Evolutionary conservation across 2,888 invertebrate species (phyloP).

Genomic region (Callyntrura sp.): DNA sequence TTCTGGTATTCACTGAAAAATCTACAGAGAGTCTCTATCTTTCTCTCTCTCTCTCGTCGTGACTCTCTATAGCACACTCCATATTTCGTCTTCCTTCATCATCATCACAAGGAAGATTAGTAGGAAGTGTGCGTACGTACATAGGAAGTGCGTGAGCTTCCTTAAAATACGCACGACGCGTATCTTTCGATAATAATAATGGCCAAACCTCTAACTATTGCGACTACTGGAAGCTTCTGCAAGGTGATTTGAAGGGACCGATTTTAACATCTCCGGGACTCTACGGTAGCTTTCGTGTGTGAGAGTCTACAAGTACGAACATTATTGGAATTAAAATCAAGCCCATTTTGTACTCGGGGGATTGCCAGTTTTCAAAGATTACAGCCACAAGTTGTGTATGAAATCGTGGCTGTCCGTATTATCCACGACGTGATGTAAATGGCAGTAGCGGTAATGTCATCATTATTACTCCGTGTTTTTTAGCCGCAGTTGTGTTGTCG

Average conservation of each 20-base stretch:
- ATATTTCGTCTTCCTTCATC: conserved; percentile 11
- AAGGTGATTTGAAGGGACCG: background rate
- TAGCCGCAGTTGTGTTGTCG: background rate
- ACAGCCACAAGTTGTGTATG: no score
- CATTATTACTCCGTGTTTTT: conserved; percentile 9
- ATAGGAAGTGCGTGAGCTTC: background rate
- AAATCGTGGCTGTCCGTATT: no score
- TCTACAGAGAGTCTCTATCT: conserved; percentile 14
- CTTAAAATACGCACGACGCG: background rate
- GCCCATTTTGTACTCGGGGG: no score
- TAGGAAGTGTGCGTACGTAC: background rate
- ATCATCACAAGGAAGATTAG: conserved; percentile 25
- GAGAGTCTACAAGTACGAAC: no score
- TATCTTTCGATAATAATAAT: no score
- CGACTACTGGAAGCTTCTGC: background rate
- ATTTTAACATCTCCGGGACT: background rate
- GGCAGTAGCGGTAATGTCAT: conserved; percentile 7
- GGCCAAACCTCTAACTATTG: background rate
- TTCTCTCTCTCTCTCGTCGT: background rate
- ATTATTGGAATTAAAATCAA: conserved; percentile 9
- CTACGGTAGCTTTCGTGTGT: no score
- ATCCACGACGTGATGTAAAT: no score
- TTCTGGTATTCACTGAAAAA: conserved; percentile 32
- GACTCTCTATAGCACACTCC: background rate
- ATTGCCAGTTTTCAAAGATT: no score